Base-by-base conservation (phyloP, 2,888 invertebrate species). In the Pristionchus japonicus region DNA sequence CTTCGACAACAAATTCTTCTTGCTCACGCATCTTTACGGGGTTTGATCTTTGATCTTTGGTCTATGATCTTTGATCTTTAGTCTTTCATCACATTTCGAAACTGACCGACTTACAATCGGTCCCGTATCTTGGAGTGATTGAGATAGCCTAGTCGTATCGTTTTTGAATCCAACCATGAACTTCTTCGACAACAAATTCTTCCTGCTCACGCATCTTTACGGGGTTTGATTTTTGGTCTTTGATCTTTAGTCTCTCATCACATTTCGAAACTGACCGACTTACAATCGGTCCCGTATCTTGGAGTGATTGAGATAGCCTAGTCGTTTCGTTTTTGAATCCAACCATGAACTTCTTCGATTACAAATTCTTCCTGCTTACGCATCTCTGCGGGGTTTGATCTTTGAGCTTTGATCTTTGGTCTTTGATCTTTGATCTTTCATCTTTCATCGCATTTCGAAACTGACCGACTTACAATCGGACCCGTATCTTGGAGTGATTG, bases 1-100 rank as follows among this genome's bases (percentile, higher is more conserved):
- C 70, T 94, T 92, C 91, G 93, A 93, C 52, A 92, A 91, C 80
- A 93, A 93, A 85, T 92, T 94, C 89, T 94, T 94, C 89, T 89
- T 94, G n/a, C 93, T 94, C 17, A 93, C 93, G 23, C 93, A 94
- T 89, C 92, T 94, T 82, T 94, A 94, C 70, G 94, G 94, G 17
- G 93, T 94, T 64, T 37, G 70, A 31, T 70, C 37, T 70, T 70
- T 70, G 61, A 70, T 37, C 70, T 31, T 70, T 37, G 34, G 23
- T 9, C 15, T 67, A 6, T 11, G 67, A 31, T 67, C 34, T 67
- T 67, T 67, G 61, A 61, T 23, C 27, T 23, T 57, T 15, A 20
- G 20, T 23, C 57, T 57, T 20, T n/a, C n/a, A n/a, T n/a, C 17
- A 23, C 57, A 23, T 4, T 57, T 20, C 4, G 57, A 9, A 57